Evolutionary conservation across 2,888 invertebrate genomes (phyloP).

Genomic region (Polydrusus cervinus): DNA sequence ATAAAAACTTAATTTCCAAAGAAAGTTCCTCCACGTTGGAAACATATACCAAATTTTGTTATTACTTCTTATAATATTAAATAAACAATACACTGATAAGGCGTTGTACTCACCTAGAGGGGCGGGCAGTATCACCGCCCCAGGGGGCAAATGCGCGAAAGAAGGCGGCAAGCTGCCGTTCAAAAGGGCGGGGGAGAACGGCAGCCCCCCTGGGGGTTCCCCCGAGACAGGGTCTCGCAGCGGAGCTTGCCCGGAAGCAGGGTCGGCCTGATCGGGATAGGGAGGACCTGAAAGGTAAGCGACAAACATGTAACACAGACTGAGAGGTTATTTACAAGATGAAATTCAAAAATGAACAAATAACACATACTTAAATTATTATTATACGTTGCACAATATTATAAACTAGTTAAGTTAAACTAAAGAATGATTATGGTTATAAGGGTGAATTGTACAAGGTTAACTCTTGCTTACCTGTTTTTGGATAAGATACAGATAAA

Average conservation of each 20-base stretch:
- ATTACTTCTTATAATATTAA: too few species aligned
- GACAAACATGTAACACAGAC: conserved; percentile 20
- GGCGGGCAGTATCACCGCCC: conserved; percentile 74
- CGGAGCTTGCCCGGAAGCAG: conserved; percentile 79
- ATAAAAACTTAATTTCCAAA: too few species aligned
- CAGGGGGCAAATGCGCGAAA: conserved; percentile 77
- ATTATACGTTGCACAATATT: neutral
- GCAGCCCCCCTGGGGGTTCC: conserved; percentile 70
- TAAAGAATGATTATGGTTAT: too few species aligned
- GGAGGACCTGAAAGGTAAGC: conserved; percentile 59
- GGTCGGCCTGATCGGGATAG: conserved; percentile 79
- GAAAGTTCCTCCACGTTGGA: too few species aligned
- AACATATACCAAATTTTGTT: too few species aligned
- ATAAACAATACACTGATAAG: neutral
- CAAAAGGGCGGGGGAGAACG: conserved; percentile 73
- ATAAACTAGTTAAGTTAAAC: too few species aligned
- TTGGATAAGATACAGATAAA: too few species aligned
- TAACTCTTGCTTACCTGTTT: too few species aligned
- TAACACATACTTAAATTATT: neutral
- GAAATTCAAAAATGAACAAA: neutral
- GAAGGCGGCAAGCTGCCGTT: conserved; percentile 70
- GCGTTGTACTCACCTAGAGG: conserved; percentile 58
- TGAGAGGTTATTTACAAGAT: conserved; percentile 28
- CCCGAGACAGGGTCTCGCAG: conserved; percentile 76
- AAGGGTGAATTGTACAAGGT: too few species aligned